Evolutionary conservation across 2,888 invertebrate genomes (phyloP).

Genomic region (Archaeoteleia sp.): DNA sequence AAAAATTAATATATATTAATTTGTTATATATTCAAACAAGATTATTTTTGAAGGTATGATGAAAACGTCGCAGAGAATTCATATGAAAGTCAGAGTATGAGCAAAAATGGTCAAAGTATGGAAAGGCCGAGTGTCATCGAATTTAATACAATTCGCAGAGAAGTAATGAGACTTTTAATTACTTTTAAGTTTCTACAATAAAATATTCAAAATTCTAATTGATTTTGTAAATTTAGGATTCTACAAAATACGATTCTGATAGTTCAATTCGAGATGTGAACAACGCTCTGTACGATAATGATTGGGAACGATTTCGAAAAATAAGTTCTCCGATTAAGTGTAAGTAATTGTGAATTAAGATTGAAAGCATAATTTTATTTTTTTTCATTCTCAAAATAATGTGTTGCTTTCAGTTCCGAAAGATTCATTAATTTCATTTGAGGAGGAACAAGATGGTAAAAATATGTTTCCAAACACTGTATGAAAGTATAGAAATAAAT

Average conservation of each 20-base stretch:
- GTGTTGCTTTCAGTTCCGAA: slow-evolving; percentile 2
- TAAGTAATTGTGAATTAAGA: slow-evolving; percentile 8
- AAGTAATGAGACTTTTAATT: slow-evolving; percentile 17
- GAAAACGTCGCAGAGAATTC: slow-evolving; percentile 2
- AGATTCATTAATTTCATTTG: not conserved
- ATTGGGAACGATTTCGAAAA: slow-evolving; percentile 61
- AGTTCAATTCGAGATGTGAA: slow-evolving; percentile 58
- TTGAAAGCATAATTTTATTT: not conserved
- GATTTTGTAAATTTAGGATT: slow-evolving; percentile 15
- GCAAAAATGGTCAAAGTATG: not conserved
- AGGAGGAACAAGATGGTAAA: not conserved
- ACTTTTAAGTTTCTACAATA: not conserved
- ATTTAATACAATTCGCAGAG: slow-evolving; percentile 57
- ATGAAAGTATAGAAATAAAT: too few relatives aligned
- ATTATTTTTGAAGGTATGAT: too few relatives aligned
- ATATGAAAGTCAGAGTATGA: not conserved
- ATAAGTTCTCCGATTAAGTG: slow-evolving; percentile 42
- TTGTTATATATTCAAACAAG: too few relatives aligned
- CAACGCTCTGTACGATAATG: slow-evolving; percentile 58
- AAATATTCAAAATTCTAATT: not conserved
- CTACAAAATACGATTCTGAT: slow-evolving; percentile 42
- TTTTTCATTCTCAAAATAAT: slow-evolving; percentile 9
- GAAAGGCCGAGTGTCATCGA: slow-evolving; percentile 55
- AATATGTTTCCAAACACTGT: not conserved
- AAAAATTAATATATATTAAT: too few relatives aligned